A percentile compares a stretch with the other conserved stretches of the same genome.
phyloP scores from a whole-genome alignment of 1,140 invertebrate species.

The Rhyzopertha dominica region DNA sequence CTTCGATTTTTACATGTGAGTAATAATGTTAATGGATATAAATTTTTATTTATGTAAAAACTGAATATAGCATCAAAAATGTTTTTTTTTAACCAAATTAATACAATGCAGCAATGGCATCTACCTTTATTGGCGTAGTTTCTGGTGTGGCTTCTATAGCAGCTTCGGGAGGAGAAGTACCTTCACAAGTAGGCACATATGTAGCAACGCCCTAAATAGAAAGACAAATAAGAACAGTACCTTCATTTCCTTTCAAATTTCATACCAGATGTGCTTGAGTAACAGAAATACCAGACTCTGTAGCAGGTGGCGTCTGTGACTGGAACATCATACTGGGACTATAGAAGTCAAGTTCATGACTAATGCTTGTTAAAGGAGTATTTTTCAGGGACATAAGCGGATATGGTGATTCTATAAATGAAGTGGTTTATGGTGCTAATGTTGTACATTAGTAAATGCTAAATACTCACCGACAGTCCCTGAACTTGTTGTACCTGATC shows the following conservation, averaged over 20 bases:
- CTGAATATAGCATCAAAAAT: too few species aligned
- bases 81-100: too few species aligned
- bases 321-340: constrained; percentile 33
- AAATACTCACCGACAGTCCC: constrained; percentile 23
- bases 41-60: too few species aligned
- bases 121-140: constrained; percentile 80
- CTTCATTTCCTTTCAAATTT: constrained; percentile 6
- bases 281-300: constrained; percentile 15
- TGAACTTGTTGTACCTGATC: constrained; percentile 45
- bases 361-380: constrained; percentile 8
- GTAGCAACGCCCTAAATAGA: constrained; percentile 36
- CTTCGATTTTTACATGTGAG: too few species aligned
- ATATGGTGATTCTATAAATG: constrained; percentile 11
- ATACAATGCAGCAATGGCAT: too few species aligned
- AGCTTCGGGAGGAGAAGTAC: constrained; percentile 69
- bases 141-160: constrained; percentile 83
- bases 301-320: constrained; percentile 31
- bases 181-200: constrained; percentile 45
- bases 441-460: constrained; percentile 18
- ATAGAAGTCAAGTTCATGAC: constrained; percentile 28
- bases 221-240: constrained; percentile 3
- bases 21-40: too few species aligned
- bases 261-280: constrained; percentile 1
- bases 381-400: constrained; percentile 10
- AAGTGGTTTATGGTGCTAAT: constrained; percentile 16